Conservation (phyloP, 2,888 invertebrate species). For the Sinhomidia bicolor region DNA sequence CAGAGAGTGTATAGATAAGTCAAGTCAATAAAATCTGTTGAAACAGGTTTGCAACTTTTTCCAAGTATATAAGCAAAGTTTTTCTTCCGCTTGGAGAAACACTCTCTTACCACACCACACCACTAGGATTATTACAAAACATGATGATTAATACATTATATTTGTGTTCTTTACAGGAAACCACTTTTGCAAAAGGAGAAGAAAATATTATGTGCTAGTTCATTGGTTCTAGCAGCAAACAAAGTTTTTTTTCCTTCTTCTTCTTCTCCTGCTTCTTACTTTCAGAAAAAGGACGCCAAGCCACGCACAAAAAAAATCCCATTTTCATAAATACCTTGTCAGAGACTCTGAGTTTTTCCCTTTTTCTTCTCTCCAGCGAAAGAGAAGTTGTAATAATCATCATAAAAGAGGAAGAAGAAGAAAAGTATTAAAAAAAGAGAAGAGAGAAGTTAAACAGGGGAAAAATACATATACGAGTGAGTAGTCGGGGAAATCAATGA, state of each 20-base stretch:
- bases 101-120: too few species aligned
- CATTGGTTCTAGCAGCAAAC: neutral
- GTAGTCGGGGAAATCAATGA: constrained; percentile 49
- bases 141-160: too few species aligned
- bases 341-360: neutral
- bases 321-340: neutral
- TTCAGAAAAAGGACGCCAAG: neutral
- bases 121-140: too few species aligned
- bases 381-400: constrained; percentile 19
- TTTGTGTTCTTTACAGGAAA: too few species aligned
- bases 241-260: neutral
- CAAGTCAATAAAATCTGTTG: too few species aligned
- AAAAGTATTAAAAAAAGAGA: neutral
- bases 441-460: neutral
- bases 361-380: neutral
- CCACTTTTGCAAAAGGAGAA: too few species aligned
- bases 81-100: too few species aligned
- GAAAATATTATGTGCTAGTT: too few species aligned
- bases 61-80: too few species aligned
- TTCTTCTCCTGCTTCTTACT: neutral
- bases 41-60: too few species aligned
- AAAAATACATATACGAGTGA: neutral
- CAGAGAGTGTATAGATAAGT: too few species aligned
- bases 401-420: neutral
- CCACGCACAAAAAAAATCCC: neutral